Evolutionary conservation across 35 echinoderm and acorn worm genomes (phyloP), one percentile per base, ranked within the genome.

Genomic region (Lytechinus variegatus): DNA sequence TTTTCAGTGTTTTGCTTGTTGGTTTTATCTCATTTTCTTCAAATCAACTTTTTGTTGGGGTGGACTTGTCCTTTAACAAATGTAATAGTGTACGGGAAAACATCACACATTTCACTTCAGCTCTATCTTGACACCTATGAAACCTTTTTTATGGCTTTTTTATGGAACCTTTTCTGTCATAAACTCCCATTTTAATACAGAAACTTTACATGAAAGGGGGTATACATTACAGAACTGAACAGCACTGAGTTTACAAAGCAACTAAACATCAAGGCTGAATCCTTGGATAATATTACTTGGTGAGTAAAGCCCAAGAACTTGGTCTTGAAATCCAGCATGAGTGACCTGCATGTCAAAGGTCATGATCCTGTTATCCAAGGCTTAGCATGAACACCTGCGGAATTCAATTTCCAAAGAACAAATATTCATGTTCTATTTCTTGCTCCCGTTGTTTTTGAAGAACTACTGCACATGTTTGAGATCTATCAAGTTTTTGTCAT

Each of bases 381-480:
- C 66, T 79, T 79, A 79, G 66, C 66, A 79, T 79, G 66, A 14
- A 79, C 66, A 79, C 66, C 66, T 79, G 66, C 66, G 66, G 66
- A 79, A 79, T 79, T 79, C 66, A 79, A 79, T 79, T 79, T 79
- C 21, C 66, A 79, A 79, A 79, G 66, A 79, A 79, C 66, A 79
- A 79, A 79, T 79, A 79, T 79, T 79, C 66, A 79, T 79, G 66
- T 79, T 79, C 66, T 79, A 79, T 79, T 79, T 79, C 66, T 79
- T 79, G 66, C 66, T 79, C 66, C 66, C n/a, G 66, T 79, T 79
- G 66, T 79, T 79, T 79, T 79, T 79, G 66, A 79, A 14, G 14
- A 6, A 79, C 66, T 24, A n/a, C 21, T 24, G 66, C 66, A 79
- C 66, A 79, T 79, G 66, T 79, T 79, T 79, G 66, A 79, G 66